Conservation (phyloP, 1,140 invertebrate species). For the Mamestra configurata region DNA sequence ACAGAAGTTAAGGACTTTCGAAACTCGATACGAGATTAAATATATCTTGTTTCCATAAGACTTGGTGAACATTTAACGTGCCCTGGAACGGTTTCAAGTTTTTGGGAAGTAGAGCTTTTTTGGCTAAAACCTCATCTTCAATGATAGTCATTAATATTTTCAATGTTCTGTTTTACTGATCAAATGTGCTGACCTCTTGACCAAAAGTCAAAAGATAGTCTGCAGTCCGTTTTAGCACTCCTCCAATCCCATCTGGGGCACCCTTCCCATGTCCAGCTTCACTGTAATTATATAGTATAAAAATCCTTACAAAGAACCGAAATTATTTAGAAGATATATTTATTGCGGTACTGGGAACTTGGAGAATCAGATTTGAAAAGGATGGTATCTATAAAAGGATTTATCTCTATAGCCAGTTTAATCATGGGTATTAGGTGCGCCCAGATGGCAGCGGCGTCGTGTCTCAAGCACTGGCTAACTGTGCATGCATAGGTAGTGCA, state of each 20-base stretch:
- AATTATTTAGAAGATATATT: slow-evolving; percentile 56
- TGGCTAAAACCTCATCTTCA: slow-evolving; percentile 1
- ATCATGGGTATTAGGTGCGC: slow-evolving; percentile 56
- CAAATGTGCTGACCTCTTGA: too few relatives aligned
- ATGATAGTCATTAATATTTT: neutral
- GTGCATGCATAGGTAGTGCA: too few relatives aligned
- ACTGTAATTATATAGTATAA: neutral
- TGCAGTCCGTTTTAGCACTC: neutral
- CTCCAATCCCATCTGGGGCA: slow-evolving; percentile 3
- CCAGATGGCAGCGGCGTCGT: slow-evolving; percentile 58
- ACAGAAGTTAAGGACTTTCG: too few relatives aligned
- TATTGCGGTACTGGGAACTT: slow-evolving; percentile 58
- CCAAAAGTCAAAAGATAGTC: neutral
- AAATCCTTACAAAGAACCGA: too few relatives aligned
- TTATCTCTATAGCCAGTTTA: slow-evolving; percentile 43
- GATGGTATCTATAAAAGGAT: slow-evolving; percentile 55
- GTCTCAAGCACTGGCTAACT: slow-evolving; percentile 46
- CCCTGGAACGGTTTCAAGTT: slow-evolving; percentile 9
- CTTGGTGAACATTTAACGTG: slow-evolving; percentile 13
- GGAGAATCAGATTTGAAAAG: slow-evolving; percentile 58
- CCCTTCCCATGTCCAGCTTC: neutral
- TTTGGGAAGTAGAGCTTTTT: slow-evolving; percentile 8
- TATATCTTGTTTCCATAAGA: neutral
- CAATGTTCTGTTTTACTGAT: neutral
- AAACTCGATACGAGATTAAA: too few relatives aligned